Percentiles rank a stretch among this genome's conserved stretches.
phyloP scores from a whole-genome alignment of 2,113 vertebrate genomes.

The Oreotrochilus melanogaster region DNA sequence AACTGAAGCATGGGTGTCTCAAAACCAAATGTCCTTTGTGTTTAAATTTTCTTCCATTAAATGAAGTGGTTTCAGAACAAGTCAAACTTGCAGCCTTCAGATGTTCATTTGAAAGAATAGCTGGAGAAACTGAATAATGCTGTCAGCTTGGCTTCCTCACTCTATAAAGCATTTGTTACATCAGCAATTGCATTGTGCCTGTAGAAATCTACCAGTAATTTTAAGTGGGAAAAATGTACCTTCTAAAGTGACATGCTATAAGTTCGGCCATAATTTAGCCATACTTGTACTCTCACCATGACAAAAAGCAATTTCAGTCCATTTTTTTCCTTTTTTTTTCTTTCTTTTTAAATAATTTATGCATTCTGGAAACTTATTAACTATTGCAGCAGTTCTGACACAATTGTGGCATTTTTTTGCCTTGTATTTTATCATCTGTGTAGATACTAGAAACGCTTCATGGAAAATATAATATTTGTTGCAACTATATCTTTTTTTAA shows the following conservation, averaged over 20 bases:
- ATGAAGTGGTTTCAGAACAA: background rate
- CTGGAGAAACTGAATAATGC: background rate
- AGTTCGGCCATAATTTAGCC: background rate
- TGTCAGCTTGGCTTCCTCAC: background rate
- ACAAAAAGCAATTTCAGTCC: background rate
- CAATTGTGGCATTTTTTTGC: background rate
- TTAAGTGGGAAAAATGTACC: background rate
- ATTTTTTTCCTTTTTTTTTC: background rate
- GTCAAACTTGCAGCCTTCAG: background rate
- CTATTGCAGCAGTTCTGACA: background rate
- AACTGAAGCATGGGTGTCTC: background rate
- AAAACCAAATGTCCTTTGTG: background rate
- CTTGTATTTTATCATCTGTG: slow-evolving; percentile 9
- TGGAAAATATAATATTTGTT: background rate
- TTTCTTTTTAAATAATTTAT: background rate
- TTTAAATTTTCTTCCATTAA: background rate
- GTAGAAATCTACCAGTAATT: background rate
- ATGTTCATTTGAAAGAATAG: background rate
- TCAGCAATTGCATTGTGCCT: background rate
- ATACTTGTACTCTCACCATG: background rate
- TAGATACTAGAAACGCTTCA: background rate
- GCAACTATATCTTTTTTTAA: slow-evolving; percentile 17
- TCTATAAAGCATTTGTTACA: background rate
- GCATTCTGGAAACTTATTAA: background rate
- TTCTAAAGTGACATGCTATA: background rate